Conservation (phyloP, 2,888 invertebrate species). For the Malacosoma neustria region DNA sequence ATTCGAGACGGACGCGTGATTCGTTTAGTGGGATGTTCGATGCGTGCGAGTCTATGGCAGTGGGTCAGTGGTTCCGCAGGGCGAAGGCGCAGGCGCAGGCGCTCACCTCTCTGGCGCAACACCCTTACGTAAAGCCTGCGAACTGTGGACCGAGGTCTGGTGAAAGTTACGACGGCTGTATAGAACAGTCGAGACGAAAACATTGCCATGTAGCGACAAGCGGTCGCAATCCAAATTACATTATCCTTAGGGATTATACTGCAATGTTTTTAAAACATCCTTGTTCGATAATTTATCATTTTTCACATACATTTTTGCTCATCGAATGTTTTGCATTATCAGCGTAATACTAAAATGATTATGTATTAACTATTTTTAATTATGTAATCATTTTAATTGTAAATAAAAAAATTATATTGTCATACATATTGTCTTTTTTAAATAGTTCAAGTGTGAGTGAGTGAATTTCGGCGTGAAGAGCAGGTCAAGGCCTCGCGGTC, state of each 20-base stretch:
- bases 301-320: too few species aligned
- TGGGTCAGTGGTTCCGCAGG: slow-evolving; percentile 70
- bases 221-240: slow-evolving; percentile 2
- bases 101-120: slow-evolving; percentile 55
- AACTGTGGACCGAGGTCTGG: slow-evolving; percentile 38
- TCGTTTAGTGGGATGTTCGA: slow-evolving; percentile 35
- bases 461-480: slow-evolving; percentile 54
- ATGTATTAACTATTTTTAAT: too few species aligned
- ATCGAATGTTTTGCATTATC: too few species aligned
- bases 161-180: slow-evolving; percentile 58
- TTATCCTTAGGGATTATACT: slow-evolving; percentile 16
- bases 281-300: neutral
- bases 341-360: too few species aligned
- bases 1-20: slow-evolving; percentile 29
- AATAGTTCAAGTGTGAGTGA: slow-evolving; percentile 46
- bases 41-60: slow-evolving; percentile 47
- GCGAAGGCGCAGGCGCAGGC: slow-evolving; percentile 40
- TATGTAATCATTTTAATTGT: too few species aligned
- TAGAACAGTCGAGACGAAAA: slow-evolving; percentile 42
- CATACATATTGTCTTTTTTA: slow-evolving; percentile 8
- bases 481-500: slow-evolving; percentile 63
- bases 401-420: too few species aligned
- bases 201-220: slow-evolving; percentile 15
- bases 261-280: neutral
- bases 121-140: slow-evolving; percentile 61